Conservation (phyloP, 2,888 invertebrate genomes). For the Ceratothoa steindachneri region DNA sequence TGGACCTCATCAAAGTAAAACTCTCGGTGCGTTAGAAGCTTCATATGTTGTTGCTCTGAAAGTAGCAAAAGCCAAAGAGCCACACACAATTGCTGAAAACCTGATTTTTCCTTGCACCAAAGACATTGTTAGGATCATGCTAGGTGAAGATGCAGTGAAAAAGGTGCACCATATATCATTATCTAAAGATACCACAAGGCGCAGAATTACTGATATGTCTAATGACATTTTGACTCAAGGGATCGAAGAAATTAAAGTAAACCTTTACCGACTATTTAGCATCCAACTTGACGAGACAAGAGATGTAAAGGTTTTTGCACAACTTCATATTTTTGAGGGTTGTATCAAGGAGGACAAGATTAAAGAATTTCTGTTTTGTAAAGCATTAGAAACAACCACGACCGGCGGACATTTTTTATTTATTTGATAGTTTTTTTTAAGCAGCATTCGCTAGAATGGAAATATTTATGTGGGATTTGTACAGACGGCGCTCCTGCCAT, state of each 20-base stretch:
- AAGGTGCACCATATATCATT: background rate
- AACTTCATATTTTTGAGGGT: background rate
- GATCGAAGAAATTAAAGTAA: background rate
- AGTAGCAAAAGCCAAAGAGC: too few species aligned
- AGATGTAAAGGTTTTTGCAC: background rate
- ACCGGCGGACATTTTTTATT: background rate
- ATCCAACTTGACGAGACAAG: too few species aligned
- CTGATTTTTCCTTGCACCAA: too few species aligned
- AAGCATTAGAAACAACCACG: too few species aligned
- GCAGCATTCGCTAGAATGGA: background rate
- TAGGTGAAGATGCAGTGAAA: too few species aligned
- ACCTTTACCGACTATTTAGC: too few species aligned
- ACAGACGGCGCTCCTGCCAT: too few species aligned
- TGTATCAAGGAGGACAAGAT: background rate
- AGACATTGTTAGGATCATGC: too few species aligned
- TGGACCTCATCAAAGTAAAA: background rate
- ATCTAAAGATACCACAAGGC: background rate
- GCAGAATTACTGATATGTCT: background rate
- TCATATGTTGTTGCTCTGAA: too few species aligned
- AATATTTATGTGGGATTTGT: background rate
- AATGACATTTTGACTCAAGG: too few species aligned
- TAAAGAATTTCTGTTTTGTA: background rate
- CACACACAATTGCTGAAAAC: too few species aligned
- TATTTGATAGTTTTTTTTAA: too few species aligned
- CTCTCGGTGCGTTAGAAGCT: background rate